These are phyloP conservation scores for Odontamblyopus lacepedii DNA, from an alignment of 2,797 vertebrate genomes.

Conservation along the genomic window DNA sequence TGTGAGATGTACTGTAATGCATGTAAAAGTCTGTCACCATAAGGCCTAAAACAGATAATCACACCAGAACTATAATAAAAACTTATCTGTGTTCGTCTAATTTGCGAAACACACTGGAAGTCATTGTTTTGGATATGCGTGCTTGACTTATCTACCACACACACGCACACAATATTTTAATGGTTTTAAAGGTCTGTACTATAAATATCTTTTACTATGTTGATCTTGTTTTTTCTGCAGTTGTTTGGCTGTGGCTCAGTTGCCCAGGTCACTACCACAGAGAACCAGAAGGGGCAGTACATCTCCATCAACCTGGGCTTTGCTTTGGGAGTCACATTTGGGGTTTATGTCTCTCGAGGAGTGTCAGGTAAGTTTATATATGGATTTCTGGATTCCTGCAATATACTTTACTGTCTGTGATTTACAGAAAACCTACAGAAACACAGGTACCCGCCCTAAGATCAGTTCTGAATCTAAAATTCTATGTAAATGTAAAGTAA, in stretches of 20 bases:
- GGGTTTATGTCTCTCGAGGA: constrained; percentile 71
- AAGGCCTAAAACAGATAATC: no score
- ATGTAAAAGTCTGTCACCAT: no score
- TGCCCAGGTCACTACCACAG: constrained; percentile 76
- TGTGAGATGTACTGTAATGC: no score
- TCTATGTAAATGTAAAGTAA: neutral
- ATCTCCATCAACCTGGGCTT: constrained; percentile 81
- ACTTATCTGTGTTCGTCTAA: no score
- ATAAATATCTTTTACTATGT: neutral
- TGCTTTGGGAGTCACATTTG: constrained; percentile 77
- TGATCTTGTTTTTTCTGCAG: constrained; percentile 49
- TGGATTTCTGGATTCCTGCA: neutral
- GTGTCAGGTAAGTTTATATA: constrained; percentile 69
- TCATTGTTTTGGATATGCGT: no score
- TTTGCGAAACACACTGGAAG: no score
- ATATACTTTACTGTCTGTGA: no score
- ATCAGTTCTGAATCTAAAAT: neutral
- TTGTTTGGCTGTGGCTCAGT: constrained; percentile 80
- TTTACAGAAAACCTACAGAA: no score
- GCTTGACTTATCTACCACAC: no score
- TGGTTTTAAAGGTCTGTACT: neutral
- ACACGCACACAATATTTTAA: neutral
- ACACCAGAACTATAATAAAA: no score
- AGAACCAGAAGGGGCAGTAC: constrained; percentile 73
- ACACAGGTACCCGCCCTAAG: no score